phyloP scores from a whole-genome alignment of 2,113 vertebrate species.

The Pituophis catenifer region DNA sequence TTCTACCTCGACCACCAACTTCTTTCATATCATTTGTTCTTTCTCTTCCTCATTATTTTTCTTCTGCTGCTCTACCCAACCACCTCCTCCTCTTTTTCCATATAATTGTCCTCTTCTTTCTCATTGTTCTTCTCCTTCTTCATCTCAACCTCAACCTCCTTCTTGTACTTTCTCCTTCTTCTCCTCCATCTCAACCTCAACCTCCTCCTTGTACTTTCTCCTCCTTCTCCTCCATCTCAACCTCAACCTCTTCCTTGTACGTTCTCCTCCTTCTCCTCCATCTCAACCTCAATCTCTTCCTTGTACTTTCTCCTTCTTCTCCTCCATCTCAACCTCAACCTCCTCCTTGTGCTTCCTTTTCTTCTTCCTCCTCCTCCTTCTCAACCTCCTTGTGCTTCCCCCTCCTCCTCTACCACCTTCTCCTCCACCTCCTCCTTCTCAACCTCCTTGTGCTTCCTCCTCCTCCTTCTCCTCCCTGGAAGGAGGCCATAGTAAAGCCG shows the following conservation, averaged over 20 bases:
- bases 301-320: too few relatives aligned
- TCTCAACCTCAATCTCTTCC: too few relatives aligned
- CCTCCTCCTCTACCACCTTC: too few relatives aligned
- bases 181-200: not conserved
- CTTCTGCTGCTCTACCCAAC: not conserved
- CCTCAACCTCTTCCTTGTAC: not conserved
- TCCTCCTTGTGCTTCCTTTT: too few relatives aligned
- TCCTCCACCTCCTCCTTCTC: too few relatives aligned
- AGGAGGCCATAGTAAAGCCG: not conserved
- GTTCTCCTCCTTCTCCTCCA: too few relatives aligned
- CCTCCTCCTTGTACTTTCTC: too few relatives aligned
- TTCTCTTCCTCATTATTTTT: not conserved
- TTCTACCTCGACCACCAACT: not conserved
- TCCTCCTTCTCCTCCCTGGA: not conserved
- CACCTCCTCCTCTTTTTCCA: not conserved
- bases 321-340: too few relatives aligned
- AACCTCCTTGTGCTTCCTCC: too few relatives aligned
- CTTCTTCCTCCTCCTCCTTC: too few relatives aligned
- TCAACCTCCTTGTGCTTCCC: too few relatives aligned
- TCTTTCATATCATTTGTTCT: not conserved
- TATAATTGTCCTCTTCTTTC: not conserved
- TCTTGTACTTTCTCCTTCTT: too few relatives aligned
- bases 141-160: not conserved
- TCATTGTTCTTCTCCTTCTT: not conserved
- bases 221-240: not conserved